Percentiles rank a stretch among this genome's conserved stretches.
Conservation (phyloP, 2,113 vertebrate genomes). For the Mionectes macconnelli region DNA sequence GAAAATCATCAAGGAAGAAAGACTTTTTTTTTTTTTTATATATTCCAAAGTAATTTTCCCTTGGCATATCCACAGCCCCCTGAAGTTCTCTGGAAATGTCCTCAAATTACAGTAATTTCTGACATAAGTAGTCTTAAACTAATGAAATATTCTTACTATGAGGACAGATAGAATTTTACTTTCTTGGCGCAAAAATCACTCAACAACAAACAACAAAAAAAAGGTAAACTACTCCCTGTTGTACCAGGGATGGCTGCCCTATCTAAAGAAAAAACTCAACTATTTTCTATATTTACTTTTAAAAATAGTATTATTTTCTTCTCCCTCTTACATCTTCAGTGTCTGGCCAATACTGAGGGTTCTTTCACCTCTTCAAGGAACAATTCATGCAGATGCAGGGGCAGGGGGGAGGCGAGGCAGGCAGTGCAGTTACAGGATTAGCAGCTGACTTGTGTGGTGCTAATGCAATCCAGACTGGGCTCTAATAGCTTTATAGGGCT, state of each 20-base stretch:
- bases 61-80: neutral
- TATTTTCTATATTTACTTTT: neutral
- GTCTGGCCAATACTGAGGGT: neutral
- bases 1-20: neutral
- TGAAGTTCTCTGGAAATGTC: neutral
- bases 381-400: neutral
- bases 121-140: neutral
- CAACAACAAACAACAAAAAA: neutral
- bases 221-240: neutral
- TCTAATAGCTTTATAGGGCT: slow-evolving; percentile 29
- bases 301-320: neutral
- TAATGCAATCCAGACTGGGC: slow-evolving; percentile 33
- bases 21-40: neutral
- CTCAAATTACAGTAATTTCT: neutral
- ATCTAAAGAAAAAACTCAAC: too few relatives aligned
- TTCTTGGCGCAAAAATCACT: neutral
- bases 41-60: fast-evolving
- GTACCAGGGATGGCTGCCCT: too few relatives aligned
- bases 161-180: neutral
- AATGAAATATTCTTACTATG: neutral
- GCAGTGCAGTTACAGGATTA: neutral
- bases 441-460: neutral
- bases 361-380: neutral
- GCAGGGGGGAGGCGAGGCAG: neutral
- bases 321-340: neutral